A percentile compares a stretch with the other conserved stretches of the same genome.
Evolutionary conservation across 2,113 vertebrate genomes (phyloP).

Genomic region (Athene cunicularia): DNA sequence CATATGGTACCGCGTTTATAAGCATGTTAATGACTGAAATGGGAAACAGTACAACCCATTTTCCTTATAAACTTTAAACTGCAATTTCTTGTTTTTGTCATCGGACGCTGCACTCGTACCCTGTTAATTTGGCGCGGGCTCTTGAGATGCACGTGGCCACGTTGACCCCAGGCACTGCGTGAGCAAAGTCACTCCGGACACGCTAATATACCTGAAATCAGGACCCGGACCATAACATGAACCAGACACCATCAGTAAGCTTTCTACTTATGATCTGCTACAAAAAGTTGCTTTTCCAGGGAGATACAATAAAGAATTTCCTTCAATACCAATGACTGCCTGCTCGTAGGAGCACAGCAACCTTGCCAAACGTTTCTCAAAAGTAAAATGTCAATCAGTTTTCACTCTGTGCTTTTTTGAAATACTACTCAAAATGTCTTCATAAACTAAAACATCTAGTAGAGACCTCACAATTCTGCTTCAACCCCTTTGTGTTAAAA

Average conservation of each 20-base stretch:
- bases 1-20: slow-evolving; percentile 36
- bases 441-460: background rate
- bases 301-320: background rate
- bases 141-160: background rate
- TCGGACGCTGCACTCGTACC: background rate
- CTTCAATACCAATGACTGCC: background rate
- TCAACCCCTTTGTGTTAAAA: background rate
- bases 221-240: background rate
- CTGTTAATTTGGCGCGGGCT: background rate
- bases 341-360: background rate
- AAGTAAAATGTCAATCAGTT: background rate
- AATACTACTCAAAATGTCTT: background rate
- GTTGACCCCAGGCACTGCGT: accelerated
- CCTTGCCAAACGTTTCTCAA: background rate
- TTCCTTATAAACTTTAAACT: slow-evolving; percentile 32
- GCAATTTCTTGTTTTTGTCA: slow-evolving; percentile 1
- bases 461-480: background rate
- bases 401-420: background rate
- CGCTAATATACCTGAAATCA: background rate
- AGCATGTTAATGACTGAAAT: slow-evolving; percentile 39
- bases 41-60: background rate
- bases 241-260: background rate
- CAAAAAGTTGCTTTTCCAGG: background rate
- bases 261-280: background rate
- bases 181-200: background rate